These are phyloP conservation scores for Rapana venosa DNA, from an alignment of 2,888 invertebrate genomes.

Conservation along the genomic window DNA sequence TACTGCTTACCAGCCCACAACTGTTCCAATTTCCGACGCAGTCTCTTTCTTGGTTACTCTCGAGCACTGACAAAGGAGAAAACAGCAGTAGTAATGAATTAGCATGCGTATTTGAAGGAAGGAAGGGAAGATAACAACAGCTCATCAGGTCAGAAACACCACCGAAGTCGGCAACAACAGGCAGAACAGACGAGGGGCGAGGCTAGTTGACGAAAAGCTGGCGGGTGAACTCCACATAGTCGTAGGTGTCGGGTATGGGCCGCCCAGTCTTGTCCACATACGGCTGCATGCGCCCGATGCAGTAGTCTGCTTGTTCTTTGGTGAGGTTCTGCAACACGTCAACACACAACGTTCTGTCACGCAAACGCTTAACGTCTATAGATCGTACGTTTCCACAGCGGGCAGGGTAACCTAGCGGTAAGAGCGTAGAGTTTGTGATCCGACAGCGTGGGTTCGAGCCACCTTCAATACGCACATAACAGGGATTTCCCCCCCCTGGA, in stretches of 20 bases:
- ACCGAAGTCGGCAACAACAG: background rate
- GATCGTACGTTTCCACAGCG: no score
- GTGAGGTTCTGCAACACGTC: slow-evolving; percentile 90
- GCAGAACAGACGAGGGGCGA: background rate
- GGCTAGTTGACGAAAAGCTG: slow-evolving; percentile 81
- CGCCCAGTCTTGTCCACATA: slow-evolving; percentile 96
- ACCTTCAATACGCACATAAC: no score
- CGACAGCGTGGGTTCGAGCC: no score
- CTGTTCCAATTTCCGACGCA: background rate
- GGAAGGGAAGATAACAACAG: background rate
- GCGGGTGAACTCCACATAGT: slow-evolving; percentile 96
- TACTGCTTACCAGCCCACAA: background rate
- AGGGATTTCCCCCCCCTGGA: no score
- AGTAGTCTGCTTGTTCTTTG: slow-evolving; percentile 99
- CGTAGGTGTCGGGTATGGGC: slow-evolving; percentile 95
- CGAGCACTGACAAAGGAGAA: background rate
- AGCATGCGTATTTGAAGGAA: background rate
- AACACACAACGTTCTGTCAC: no score
- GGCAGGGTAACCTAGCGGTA: no score
- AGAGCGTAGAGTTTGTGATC: no score
- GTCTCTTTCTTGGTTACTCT: background rate
- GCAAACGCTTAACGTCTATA: no score
- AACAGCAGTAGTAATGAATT: background rate
- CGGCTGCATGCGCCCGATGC: slow-evolving; percentile 98
- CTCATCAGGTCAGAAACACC: background rate